These are phyloP conservation scores for Mungos mungo DNA, from an alignment of 2,113 vertebrate species.

Conservation along the genomic window DNA sequence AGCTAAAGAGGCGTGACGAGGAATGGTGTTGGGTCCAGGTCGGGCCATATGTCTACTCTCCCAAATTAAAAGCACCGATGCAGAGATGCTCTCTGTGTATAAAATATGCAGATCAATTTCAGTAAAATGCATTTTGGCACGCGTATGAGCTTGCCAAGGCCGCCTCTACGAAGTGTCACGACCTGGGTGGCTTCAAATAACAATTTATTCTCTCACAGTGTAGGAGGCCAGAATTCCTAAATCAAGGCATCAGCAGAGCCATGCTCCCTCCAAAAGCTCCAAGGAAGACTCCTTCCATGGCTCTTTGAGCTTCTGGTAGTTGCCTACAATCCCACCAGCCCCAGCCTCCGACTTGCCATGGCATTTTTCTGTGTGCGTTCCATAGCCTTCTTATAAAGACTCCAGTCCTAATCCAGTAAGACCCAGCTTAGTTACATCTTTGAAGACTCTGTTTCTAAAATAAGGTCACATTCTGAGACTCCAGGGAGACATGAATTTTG, in stretches of 20 bases:
- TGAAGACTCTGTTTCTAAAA: background rate
- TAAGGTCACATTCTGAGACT: conserved; percentile 30
- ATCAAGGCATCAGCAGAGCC: background rate
- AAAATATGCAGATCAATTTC: conserved; percentile 17
- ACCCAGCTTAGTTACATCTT: conserved; percentile 31
- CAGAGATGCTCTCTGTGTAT: background rate
- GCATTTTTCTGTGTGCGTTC: background rate
- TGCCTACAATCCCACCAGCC: background rate
- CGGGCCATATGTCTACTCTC: background rate
- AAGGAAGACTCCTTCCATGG: background rate
- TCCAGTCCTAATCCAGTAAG: background rate
- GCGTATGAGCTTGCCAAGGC: background rate
- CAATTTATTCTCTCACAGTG: background rate
- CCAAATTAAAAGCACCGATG: background rate
- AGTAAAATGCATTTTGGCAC: background rate
- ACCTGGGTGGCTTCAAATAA: background rate
- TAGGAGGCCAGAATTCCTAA: background rate
- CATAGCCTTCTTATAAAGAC: background rate
- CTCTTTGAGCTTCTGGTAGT: background rate
- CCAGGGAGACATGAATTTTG: background rate
- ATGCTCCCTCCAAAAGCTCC: background rate
- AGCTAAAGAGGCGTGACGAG: background rate
- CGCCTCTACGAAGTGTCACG: background rate
- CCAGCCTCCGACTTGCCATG: background rate
- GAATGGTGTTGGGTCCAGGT: background rate